Conservation (phyloP, 2,113 vertebrate genomes). For the Etheostoma cragini region DNA sequence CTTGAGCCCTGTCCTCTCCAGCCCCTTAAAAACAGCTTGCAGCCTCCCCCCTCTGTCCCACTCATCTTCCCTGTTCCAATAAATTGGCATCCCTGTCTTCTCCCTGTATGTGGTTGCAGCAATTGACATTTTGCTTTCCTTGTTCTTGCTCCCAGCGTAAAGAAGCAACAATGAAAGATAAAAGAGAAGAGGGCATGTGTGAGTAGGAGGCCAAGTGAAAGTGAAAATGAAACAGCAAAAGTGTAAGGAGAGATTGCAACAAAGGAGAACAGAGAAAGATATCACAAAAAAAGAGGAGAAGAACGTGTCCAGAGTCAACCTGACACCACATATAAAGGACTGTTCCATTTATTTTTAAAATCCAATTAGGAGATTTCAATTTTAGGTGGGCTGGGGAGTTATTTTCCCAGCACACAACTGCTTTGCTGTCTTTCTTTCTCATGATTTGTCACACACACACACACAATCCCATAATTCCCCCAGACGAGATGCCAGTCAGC, state of each 20-base stretch:
- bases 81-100: constrained; percentile 35
- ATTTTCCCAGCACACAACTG: constrained; percentile 54
- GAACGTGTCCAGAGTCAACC: constrained; percentile 31
- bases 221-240: constrained; percentile 14
- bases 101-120: constrained; percentile 10
- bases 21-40: constrained; percentile 51
- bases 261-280: constrained; percentile 10
- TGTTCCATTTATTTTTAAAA: constrained; percentile 76
- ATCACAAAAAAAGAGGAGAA: constrained; percentile 9
- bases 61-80: constrained; percentile 29
- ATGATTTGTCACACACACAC: constrained; percentile 14
- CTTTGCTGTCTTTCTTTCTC: constrained; percentile 35
- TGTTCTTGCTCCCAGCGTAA: constrained; percentile 24
- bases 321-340: constrained; percentile 51
- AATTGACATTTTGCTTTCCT: constrained; percentile 49
- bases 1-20: constrained; percentile 29
- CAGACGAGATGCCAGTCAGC: constrained; percentile 56
- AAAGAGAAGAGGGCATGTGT: constrained; percentile 16
- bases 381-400: constrained; percentile 31
- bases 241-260: neutral
- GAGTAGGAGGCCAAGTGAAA: constrained; percentile 23
- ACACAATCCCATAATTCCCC: constrained; percentile 28
- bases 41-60: constrained; percentile 8
- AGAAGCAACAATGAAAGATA: constrained; percentile 19
- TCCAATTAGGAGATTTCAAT: constrained; percentile 71